These are phyloP conservation scores for Orchestia grillus DNA, from an alignment of 1,140 invertebrate genomes.

Conservation along the genomic window DNA sequence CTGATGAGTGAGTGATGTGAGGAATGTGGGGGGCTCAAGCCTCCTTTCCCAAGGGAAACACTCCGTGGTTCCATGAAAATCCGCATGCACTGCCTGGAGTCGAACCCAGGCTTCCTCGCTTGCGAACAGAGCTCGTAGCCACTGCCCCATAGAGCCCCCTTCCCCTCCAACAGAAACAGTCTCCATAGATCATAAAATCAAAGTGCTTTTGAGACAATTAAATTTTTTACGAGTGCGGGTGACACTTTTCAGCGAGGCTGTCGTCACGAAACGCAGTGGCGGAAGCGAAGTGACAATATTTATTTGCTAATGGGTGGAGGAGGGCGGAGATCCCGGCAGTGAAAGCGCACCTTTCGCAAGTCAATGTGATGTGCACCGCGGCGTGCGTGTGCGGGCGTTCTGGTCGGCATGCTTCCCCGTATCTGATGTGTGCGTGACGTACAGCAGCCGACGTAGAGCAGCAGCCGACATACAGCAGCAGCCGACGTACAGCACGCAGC, in stretches of 20 bases:
- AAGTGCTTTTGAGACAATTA: neutral
- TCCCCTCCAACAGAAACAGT: neutral
- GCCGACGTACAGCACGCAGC: neutral
- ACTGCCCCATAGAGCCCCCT: neutral
- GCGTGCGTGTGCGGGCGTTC: neutral
- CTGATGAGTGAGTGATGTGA: too few relatives aligned
- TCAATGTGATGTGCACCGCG: neutral
- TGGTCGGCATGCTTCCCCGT: neutral
- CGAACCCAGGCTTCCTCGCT: neutral
- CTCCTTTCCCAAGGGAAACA: too few relatives aligned
- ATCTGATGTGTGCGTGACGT: neutral
- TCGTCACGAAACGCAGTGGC: neutral
- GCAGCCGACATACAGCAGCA: neutral
- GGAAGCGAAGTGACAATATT: neutral
- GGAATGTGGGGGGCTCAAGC: too few relatives aligned
- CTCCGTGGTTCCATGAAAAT: too few relatives aligned
- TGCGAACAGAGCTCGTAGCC: neutral
- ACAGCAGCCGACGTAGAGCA: neutral
- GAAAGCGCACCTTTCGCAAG: neutral
- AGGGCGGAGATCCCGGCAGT: neutral
- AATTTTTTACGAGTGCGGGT: neutral
- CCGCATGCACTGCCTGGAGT: neutral
- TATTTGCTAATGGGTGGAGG: constrained; percentile 1
- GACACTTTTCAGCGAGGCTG: neutral
- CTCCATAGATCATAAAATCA: neutral